Evolutionary conservation across 2,113 vertebrate genomes (phyloP).

Genomic region (Leucopternis melanops): DNA sequence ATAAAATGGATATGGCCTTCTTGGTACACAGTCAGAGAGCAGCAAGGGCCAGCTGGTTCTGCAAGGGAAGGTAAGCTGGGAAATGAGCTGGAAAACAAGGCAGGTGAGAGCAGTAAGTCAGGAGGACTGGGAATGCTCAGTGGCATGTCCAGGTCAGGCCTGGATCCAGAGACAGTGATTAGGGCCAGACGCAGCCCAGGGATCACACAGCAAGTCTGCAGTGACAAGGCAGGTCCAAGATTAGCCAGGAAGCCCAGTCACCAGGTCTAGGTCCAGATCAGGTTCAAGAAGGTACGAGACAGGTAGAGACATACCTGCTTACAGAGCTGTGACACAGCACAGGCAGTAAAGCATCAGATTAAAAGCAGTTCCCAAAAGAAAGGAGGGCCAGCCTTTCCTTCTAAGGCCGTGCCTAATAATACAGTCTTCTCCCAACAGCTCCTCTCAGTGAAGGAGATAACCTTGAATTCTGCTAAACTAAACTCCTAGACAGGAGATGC

Average conservation of each 20-base stretch:
- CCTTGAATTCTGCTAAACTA: neutral
- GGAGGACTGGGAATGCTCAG: neutral
- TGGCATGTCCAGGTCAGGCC: neutral
- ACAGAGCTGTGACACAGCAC: neutral
- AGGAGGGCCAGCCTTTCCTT: neutral
- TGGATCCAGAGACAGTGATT: neutral
- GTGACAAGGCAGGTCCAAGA: neutral
- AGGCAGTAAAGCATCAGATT: neutral
- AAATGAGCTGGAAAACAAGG: neutral
- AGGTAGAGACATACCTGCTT: neutral
- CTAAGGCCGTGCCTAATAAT: no score
- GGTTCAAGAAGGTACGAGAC: neutral
- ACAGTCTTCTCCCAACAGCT: neutral
- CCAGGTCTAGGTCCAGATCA: neutral
- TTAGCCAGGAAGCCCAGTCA: neutral
- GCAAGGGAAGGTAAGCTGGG: neutral
- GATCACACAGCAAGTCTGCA: neutral
- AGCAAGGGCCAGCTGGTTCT: neutral
- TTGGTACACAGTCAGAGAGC: neutral
- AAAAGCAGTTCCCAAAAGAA: neutral
- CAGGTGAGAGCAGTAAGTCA: neutral
- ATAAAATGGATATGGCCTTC: neutral
- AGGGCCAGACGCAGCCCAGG: neutral
- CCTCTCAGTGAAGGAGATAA: neutral
- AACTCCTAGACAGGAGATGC: neutral